phyloP scores from a whole-genome alignment of 2,888 invertebrate genomes.

The Amaurobius ferox region DNA sequence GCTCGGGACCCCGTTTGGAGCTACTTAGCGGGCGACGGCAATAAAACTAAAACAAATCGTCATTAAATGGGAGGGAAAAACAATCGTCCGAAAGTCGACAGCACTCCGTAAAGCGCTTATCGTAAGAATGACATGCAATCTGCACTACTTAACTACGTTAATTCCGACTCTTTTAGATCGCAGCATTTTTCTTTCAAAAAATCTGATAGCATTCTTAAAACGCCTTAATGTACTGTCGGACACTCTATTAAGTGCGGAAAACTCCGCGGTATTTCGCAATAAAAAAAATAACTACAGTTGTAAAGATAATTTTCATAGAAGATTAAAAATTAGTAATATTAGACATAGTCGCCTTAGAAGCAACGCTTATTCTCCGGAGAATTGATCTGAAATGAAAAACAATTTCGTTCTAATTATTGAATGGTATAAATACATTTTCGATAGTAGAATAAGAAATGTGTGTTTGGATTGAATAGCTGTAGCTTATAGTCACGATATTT shows the following conservation, averaged over 20 bases:
- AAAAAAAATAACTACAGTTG: constrained; percentile 28
- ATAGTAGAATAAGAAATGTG: neutral
- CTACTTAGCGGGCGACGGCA: constrained; percentile 39
- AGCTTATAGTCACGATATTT: too few relatives aligned
- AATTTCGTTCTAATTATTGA: neutral
- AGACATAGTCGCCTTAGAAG: neutral
- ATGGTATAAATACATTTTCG: neutral
- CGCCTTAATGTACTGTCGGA: constrained; percentile 48
- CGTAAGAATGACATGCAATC: constrained; percentile 52
- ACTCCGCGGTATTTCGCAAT: neutral
- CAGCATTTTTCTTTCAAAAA: constrained; percentile 25
- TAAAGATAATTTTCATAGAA: constrained; percentile 23
- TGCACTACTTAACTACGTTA: constrained; percentile 63
- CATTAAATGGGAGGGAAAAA: constrained; percentile 47
- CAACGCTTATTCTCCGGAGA: neutral
- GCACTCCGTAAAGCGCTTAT: constrained; percentile 64
- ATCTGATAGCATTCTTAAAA: constrained; percentile 45
- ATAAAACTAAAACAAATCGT: constrained; percentile 58
- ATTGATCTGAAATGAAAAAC: neutral
- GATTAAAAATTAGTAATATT: constrained; percentile 46
- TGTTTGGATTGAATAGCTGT: neutral
- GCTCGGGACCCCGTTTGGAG: constrained; percentile 24
- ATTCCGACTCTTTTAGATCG: constrained; percentile 49
- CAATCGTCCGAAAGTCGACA: constrained; percentile 52
- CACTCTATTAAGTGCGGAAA: constrained; percentile 41